phyloP scores from a whole-genome alignment of 2,888 invertebrate species.

The Tricholauxania praeusta region DNA sequence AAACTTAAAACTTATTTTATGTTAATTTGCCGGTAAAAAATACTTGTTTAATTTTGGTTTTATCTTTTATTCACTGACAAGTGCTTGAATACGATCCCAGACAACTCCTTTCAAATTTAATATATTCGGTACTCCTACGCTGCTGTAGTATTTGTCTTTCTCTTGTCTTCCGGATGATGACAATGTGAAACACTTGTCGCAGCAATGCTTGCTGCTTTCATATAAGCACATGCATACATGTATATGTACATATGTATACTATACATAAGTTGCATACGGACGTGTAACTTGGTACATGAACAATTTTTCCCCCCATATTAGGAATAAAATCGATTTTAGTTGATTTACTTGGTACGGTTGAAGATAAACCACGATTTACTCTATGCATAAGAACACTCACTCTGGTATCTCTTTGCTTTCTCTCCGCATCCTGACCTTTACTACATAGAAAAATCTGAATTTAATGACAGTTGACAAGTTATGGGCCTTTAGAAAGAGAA shows the following conservation, averaged over 20 bases:
- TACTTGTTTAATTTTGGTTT: no score
- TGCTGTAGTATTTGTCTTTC: slow-evolving; percentile 29
- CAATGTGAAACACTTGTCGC: slow-evolving; percentile 34
- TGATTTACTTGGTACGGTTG: slow-evolving; percentile 62
- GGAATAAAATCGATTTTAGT: slow-evolving; percentile 32
- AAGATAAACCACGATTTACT: slow-evolving; percentile 67
- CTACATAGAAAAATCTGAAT: slow-evolving; percentile 12
- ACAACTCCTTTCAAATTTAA: slow-evolving; percentile 28
- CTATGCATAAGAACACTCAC: slow-evolving; percentile 40
- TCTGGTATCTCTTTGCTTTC: background rate
- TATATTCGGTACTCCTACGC: slow-evolving; percentile 35
- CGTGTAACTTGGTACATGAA: background rate
- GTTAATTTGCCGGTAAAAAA: no score
- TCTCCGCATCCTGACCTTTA: background rate
- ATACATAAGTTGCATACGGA: background rate
- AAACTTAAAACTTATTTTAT: no score
- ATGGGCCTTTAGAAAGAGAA: no score
- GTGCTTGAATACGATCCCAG: no score
- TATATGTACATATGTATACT: background rate
- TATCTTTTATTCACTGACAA: no score
- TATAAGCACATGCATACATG: background rate
- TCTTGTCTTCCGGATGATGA: slow-evolving; percentile 24
- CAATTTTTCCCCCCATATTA: background rate
- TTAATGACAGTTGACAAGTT: slow-evolving; percentile 21
- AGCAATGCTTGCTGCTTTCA: background rate